Percentiles rank a stretch among this genome's conserved stretches.
phyloP scores from a whole-genome alignment of 1,140 invertebrate genomes.

The Bombus impatiens region DNA sequence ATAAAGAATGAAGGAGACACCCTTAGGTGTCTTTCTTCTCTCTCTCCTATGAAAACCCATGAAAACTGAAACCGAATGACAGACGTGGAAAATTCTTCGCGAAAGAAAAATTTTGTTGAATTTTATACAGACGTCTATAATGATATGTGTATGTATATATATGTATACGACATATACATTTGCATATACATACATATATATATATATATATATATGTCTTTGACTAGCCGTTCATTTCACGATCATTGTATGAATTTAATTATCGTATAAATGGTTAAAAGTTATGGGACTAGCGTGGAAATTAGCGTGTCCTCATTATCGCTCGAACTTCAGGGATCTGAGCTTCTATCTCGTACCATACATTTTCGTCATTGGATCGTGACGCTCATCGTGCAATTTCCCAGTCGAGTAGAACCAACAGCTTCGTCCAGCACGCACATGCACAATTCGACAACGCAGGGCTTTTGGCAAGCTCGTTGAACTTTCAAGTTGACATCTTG shows the following conservation, averaged over 20 bases:
- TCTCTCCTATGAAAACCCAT: too few relatives aligned
- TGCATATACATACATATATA: too few relatives aligned
- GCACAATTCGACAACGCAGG: too few relatives aligned
- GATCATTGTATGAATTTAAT: neutral
- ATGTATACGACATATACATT: too few relatives aligned
- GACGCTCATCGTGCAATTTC: slow-evolving; percentile 21
- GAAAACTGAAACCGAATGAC: too few relatives aligned
- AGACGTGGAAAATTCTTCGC: too few relatives aligned
- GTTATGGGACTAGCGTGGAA: neutral
- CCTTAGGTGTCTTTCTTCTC: too few relatives aligned
- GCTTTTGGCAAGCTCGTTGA: neutral
- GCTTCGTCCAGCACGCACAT: neutral
- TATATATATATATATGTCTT: too few relatives aligned
- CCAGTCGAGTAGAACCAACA: neutral
- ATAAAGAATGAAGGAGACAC: too few relatives aligned
- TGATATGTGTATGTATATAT: too few relatives aligned
- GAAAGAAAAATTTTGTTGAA: too few relatives aligned
- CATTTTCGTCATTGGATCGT: neutral
- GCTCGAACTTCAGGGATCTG: neutral
- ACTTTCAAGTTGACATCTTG: slow-evolving; percentile 18
- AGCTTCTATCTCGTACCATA: neutral
- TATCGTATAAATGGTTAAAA: neutral
- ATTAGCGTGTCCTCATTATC: neutral
- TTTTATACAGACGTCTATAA: too few relatives aligned
- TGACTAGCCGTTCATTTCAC: neutral